Evolutionary conservation across 2,888 invertebrate species (phyloP).

Genomic region (Mycalesis mineus): DNA sequence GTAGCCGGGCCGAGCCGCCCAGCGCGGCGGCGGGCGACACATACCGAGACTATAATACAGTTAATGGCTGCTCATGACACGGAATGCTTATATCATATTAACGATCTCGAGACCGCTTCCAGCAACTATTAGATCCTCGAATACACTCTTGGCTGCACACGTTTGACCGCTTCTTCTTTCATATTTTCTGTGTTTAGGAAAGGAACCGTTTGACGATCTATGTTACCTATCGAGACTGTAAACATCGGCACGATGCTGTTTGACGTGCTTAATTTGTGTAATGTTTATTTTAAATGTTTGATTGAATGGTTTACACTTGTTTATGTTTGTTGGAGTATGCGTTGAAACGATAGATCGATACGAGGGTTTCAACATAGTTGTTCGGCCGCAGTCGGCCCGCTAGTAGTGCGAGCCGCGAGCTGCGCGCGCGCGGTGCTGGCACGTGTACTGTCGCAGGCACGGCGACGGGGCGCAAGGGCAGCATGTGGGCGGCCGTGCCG

Average conservation of each 20-base stretch:
- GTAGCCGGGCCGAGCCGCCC: conserved; percentile 34
- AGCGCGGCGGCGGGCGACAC: conserved; percentile 16
- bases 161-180: conserved; percentile 73
- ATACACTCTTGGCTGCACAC: conserved; percentile 77
- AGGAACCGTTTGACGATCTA: conserved; percentile 57
- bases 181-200: conserved; percentile 70
- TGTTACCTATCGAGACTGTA: conserved; percentile 59
- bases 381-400: conserved; percentile 24
- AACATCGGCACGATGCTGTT: conserved; percentile 76
- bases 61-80: conserved; percentile 73
- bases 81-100: conserved; percentile 70
- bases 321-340: conserved; percentile 36
- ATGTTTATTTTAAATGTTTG: conserved; percentile 70
- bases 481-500: conserved; percentile 76
- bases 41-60: conserved; percentile 44
- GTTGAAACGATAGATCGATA: conserved; percentile 23
- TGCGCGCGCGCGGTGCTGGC: conserved; percentile 38
- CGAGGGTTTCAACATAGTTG: conserved; percentile 25
- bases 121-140: conserved; percentile 74
- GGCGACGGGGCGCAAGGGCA: conserved; percentile 76
- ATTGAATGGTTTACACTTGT: conserved; percentile 58
- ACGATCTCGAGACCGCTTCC: conserved; percentile 67
- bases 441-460: conserved; percentile 59
- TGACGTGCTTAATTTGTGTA: conserved; percentile 76
- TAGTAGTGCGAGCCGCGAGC: conserved; percentile 26